Conservation (phyloP, 2,113 vertebrate genomes). For the Albula glossodonta region DNA sequence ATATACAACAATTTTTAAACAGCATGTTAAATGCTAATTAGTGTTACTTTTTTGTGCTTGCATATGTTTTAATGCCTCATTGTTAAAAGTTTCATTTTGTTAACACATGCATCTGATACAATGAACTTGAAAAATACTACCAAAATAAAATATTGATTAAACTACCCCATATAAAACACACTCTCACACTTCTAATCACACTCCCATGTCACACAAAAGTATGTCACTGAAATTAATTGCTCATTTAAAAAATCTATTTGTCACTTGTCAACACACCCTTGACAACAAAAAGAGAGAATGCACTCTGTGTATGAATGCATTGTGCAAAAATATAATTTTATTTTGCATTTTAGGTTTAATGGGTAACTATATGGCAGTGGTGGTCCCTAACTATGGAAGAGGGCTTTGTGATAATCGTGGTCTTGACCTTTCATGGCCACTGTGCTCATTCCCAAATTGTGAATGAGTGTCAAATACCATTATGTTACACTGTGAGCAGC, state of each 20-base stretch:
- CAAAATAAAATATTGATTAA: background rate
- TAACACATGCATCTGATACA: background rate
- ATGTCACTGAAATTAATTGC: too few relatives aligned
- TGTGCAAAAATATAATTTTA: background rate
- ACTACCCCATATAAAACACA: background rate
- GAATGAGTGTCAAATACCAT: conserved; percentile 18
- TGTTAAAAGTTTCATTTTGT: background rate
- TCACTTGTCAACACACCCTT: too few relatives aligned
- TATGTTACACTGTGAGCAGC: background rate
- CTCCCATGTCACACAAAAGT: background rate
- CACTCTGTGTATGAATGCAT: too few relatives aligned
- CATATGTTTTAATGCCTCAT: background rate
- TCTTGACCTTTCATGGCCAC: conserved; percentile 17
- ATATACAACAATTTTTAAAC: background rate
- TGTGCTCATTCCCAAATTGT: conserved; percentile 19
- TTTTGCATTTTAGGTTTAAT: background rate
- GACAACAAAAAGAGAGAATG: too few relatives aligned
- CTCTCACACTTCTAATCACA: background rate
- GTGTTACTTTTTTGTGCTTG: background rate
- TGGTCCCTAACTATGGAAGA: background rate
- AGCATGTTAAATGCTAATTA: background rate
- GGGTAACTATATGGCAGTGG: background rate
- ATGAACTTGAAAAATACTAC: background rate
- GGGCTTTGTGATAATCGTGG: background rate
- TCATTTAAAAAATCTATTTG: too few relatives aligned